Conservation (phyloP, 2,113 vertebrate species). For the Myrmecobius fasciatus region DNA sequence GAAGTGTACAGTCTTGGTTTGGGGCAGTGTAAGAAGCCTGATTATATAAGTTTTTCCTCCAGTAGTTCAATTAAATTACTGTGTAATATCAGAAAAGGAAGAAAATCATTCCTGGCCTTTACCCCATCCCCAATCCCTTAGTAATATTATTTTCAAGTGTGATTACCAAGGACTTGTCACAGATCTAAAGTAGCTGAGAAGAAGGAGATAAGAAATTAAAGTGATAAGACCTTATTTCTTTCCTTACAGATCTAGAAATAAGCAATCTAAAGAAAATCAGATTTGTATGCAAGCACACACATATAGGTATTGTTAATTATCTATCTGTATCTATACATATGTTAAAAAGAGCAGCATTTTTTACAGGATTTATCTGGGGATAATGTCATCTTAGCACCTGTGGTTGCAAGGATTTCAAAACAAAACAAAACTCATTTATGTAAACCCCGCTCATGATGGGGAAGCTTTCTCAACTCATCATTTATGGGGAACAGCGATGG, state of each 20-base stretch:
- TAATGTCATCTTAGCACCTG: conserved; percentile 45
- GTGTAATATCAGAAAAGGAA: not conserved
- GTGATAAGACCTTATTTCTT: not conserved
- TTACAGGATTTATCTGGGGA: not conserved
- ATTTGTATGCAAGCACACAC: not conserved
- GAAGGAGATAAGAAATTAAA: not conserved
- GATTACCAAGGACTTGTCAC: conserved; percentile 20
- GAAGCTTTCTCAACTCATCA: conserved; percentile 62
- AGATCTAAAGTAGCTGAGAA: not conserved
- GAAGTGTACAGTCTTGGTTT: not conserved
- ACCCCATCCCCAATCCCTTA: not conserved
- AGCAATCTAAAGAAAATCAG: conserved; percentile 6
- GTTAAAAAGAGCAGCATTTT: conserved; percentile 45
- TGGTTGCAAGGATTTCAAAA: conserved; percentile 53
- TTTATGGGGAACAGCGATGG: conserved; percentile 31
- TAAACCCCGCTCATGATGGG: conserved; percentile 46
- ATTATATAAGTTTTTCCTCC: not conserved
- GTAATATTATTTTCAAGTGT: not conserved
- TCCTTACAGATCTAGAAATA: not conserved
- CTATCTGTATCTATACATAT: not conserved
- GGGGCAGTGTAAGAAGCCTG: conserved; percentile 8
- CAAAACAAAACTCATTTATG: conserved; percentile 44
- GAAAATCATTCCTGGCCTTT: conserved; percentile 26
- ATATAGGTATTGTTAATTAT: not conserved
- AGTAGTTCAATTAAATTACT: conserved; percentile 26